Evolutionary conservation across 2,888 invertebrate species (phyloP).

Genomic region (Agrotis puta): DNA sequence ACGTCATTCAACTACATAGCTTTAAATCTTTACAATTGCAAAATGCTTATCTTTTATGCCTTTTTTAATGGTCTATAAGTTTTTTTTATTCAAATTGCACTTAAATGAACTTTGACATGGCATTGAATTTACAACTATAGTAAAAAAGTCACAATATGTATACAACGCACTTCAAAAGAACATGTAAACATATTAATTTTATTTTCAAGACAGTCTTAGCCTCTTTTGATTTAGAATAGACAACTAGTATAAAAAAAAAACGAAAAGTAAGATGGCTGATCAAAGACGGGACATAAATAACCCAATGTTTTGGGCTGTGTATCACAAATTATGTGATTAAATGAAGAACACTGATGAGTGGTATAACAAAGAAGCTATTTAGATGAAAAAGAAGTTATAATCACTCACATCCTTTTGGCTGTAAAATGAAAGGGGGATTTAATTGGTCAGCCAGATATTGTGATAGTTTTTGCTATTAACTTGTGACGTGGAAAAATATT

Average conservation of each 20-base stretch:
- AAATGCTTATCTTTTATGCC: constrained; percentile 49
- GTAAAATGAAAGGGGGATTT: constrained; percentile 21
- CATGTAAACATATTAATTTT: constrained; percentile 39
- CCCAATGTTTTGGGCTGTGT: constrained; percentile 7
- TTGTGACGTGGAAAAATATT: not conserved
- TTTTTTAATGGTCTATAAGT: constrained; percentile 31
- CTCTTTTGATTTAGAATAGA: constrained; percentile 38
- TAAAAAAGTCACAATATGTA: constrained; percentile 24
- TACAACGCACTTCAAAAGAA: constrained; percentile 40
- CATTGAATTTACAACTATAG: not conserved
- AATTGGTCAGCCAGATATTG: constrained; percentile 16
- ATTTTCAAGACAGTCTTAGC: constrained; percentile 19
- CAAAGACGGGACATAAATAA: constrained; percentile 53
- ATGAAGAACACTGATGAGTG: constrained; percentile 33
- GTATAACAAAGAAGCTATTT: constrained; percentile 43
- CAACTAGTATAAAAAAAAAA: constrained; percentile 1
- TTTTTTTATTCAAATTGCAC: constrained; percentile 44
- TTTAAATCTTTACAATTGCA: constrained; percentile 60
- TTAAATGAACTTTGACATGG: constrained; percentile 40
- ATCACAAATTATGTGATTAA: constrained; percentile 44
- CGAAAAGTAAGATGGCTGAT: constrained; percentile 43
- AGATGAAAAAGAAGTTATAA: constrained; percentile 47
- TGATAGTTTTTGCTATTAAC: not conserved
- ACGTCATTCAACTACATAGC: constrained; percentile 34
- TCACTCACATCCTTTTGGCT: constrained; percentile 23